These are phyloP conservation scores for Trematocara nigrifrons DNA, from an alignment of 2,113 vertebrate species.

Conservation along the genomic window DNA sequence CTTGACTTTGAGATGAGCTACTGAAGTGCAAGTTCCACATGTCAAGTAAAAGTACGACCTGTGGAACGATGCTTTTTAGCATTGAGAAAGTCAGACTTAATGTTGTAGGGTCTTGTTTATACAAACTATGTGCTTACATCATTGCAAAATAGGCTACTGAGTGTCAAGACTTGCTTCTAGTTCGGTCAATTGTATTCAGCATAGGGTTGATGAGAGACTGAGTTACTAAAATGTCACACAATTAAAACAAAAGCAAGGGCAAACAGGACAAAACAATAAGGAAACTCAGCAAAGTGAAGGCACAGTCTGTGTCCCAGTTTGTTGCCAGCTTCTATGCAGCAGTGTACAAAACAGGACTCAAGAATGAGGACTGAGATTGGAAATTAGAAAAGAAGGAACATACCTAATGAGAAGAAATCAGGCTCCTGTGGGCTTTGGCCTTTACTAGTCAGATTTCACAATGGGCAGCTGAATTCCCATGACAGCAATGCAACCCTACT, in stretches of 20 bases:
- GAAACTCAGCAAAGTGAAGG: not conserved
- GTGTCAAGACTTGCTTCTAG: not conserved
- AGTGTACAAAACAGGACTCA: not conserved
- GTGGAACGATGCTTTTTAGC: not conserved
- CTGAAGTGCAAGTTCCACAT: not conserved
- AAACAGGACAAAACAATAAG: not conserved
- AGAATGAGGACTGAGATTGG: not conserved
- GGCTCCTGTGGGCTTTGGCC: not conserved
- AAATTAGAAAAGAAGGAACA: not conserved
- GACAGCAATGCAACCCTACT: not conserved
- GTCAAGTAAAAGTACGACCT: not conserved
- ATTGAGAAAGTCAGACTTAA: not conserved
- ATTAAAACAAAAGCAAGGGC: not conserved
- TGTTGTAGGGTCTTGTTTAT: not conserved
- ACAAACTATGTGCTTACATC: not conserved
- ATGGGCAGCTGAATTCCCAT: not conserved
- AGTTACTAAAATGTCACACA: not conserved
- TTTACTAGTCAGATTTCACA: constrained; percentile 8
- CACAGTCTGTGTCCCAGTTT: not conserved
- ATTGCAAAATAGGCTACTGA: not conserved
- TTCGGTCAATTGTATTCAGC: not conserved
- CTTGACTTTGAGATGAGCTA: not conserved
- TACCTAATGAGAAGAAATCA: not conserved
- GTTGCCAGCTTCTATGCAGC: not conserved
- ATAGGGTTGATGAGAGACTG: not conserved